Evolutionary conservation across 2,113 vertebrate species (phyloP), one percentile per base, ranked within the genome.

Genomic region (Gymnorhina tibicen): DNA sequence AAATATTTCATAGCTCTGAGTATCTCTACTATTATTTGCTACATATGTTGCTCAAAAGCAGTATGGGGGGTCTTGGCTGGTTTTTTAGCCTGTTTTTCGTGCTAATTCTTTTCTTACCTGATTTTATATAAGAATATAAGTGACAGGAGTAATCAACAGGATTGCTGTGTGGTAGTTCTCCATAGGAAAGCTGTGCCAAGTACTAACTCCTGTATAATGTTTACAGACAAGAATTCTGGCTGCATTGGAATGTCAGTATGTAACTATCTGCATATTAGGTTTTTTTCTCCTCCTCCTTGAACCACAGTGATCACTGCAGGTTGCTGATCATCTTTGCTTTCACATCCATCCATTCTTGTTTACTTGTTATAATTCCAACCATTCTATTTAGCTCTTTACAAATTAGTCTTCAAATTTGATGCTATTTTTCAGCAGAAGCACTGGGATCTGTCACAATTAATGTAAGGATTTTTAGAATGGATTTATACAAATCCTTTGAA

Each of bases 1-100:
- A 79, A 47, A 28, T 50, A 66, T 44, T 53, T 52, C 7, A 28
- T 42, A 63, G 3, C 4, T 28, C 24, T 33, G 4, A 24, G 2
- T 13, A 3, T 85, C 41, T 24, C 3, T 73, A 20, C 20, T 39
- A 27, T 26, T 55, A 66, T 60, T 52, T 85, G 9, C 52, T 74
- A 37, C 4, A 23, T 50, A 11, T 12, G 49, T 8, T 35, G 11
- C 33, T 75, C 9, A 67, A 85, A 79, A 37, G 67, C 12, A 39
- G 0, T 6, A 17, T 39, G 5, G 3, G 6, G 1, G 6, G 2
- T 26, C 32, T 69, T 55, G 50, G 6, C 10, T 47, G 17, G 26
- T 21, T 73, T 62, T 37, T 55, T 46, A 46, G 14, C 27, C 6
- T 46, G 12, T 37, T 66, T 77, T 91, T 72, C 23, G 2, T 24